Evolutionary conservation across 2,888 invertebrate genomes (phyloP).

Genomic region (Mythimna lalbum): DNA sequence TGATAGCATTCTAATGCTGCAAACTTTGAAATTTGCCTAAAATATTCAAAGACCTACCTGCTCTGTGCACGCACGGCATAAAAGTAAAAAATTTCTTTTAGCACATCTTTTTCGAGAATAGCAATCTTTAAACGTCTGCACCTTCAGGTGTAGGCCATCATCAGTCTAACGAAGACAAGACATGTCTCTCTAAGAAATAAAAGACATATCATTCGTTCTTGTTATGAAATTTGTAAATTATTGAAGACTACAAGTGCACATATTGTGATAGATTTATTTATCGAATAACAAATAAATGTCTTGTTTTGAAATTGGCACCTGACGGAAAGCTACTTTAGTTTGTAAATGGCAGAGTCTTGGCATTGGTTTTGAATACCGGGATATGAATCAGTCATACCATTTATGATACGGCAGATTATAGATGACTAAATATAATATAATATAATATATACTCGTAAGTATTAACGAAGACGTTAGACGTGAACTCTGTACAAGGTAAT

Average conservation of each 20-base stretch:
- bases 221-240: conserved; percentile 18
- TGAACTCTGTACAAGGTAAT: conserved; percentile 10
- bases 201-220: not conserved
- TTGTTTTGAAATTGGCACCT: conserved; percentile 16
- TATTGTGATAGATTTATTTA: conserved; percentile 2
- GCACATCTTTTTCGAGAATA: not conserved
- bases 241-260: conserved; percentile 11
- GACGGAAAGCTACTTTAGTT: not conserved
- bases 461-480: not conserved
- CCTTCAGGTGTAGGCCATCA: not conserved
- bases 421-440: not conserved
- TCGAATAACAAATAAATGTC: not conserved
- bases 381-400: conserved; percentile 16
- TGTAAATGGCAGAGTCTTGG: conserved; percentile 16
- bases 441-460: no score
- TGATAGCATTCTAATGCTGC: no score
- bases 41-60: not conserved
- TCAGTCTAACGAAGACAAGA: no score
- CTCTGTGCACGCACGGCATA: not conserved
- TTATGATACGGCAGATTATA: not conserved
- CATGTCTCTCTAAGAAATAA: no score
- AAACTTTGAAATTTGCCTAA: not conserved
- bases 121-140: not conserved
- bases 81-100: not conserved
- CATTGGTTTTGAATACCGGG: conserved; percentile 15